These are phyloP conservation scores for Pomacea canaliculata DNA, from an alignment of 2,888 invertebrate genomes.

Conservation along the genomic window DNA sequence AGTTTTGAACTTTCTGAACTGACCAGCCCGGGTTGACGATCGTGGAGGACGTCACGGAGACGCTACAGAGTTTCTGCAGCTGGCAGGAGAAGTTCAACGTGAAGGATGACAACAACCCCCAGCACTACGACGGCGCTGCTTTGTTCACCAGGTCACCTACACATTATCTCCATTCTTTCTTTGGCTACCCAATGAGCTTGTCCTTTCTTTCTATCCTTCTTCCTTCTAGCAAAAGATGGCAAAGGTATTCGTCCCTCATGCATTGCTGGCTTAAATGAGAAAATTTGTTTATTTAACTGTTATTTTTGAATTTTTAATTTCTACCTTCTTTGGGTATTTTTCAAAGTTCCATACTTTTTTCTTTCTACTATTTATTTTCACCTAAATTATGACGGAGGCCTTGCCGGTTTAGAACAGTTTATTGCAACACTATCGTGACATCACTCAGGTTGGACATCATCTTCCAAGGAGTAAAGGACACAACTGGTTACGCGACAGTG, in stretches of 20 bases:
- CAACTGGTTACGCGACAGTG: constrained; percentile 45
- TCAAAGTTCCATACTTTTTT: too few relatives aligned
- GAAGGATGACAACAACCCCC: constrained; percentile 39
- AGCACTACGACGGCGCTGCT: constrained; percentile 49
- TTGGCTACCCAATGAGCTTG: neutral
- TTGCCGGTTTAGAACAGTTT: too few relatives aligned
- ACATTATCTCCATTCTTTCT: too few relatives aligned
- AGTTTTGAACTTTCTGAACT: neutral
- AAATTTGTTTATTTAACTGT: neutral
- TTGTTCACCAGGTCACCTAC: constrained; percentile 49
- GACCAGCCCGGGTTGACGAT: constrained; percentile 41
- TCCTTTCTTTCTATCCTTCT: neutral
- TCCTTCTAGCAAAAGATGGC: neutral
- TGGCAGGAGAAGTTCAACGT: constrained; percentile 54
- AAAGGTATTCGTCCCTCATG: neutral
- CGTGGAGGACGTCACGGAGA: constrained; percentile 38
- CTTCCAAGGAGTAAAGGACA: constrained; percentile 37
- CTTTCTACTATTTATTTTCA: too few relatives aligned
- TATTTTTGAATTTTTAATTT: too few relatives aligned
- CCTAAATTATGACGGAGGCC: too few relatives aligned
- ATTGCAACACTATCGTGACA: too few relatives aligned
- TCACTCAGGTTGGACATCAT: constrained; percentile 44
- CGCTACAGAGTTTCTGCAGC: constrained; percentile 51
- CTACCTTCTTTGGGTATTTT: too few relatives aligned
- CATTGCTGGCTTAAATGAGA: neutral